Percentiles rank a stretch among this genome's conserved stretches.
Evolutionary conservation across 2,797 vertebrate species (phyloP).

Genomic region (Glyptemys insculpta): DNA sequence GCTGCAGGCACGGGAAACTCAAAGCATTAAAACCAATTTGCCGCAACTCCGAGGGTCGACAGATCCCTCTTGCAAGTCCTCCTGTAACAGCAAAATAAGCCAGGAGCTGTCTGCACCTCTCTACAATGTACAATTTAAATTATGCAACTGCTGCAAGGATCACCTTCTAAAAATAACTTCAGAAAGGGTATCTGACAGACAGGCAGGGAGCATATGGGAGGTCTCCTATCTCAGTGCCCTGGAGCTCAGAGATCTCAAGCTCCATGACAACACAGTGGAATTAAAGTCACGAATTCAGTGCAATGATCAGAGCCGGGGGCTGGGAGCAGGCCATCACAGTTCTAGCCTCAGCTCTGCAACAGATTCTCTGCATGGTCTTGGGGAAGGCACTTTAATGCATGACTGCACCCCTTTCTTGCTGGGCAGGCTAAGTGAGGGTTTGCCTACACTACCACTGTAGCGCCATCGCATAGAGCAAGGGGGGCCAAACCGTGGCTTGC

Average conservation of each 20-base stretch:
- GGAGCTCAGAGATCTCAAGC: neutral
- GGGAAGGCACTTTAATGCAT: neutral
- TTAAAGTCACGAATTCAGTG: neutral
- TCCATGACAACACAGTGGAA: neutral
- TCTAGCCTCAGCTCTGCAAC: too few relatives aligned
- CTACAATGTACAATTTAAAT: conserved; percentile 58
- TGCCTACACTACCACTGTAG: too few relatives aligned
- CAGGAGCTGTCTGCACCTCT: conserved; percentile 58
- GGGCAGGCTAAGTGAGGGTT: too few relatives aligned
- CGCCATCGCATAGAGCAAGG: too few relatives aligned
- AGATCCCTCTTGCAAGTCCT: conserved; percentile 6
- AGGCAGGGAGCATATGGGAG: conserved; percentile 17
- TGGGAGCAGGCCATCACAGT: too few relatives aligned
- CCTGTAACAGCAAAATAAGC: conserved; percentile 51
- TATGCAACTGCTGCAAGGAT: conserved; percentile 68
- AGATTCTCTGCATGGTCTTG: too few relatives aligned
- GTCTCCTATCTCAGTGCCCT: conserved; percentile 52
- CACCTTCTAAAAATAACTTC: conserved; percentile 71
- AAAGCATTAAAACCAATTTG: conserved; percentile 31
- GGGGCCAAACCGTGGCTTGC: too few relatives aligned
- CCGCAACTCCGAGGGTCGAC: neutral
- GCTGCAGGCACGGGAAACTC: neutral
- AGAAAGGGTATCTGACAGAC: conserved; percentile 69
- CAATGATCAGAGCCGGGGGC: too few relatives aligned
- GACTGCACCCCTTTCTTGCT: neutral